phyloP scores from a whole-genome alignment of 2,888 invertebrate genomes.

The Ophonus ardosiacus region DNA sequence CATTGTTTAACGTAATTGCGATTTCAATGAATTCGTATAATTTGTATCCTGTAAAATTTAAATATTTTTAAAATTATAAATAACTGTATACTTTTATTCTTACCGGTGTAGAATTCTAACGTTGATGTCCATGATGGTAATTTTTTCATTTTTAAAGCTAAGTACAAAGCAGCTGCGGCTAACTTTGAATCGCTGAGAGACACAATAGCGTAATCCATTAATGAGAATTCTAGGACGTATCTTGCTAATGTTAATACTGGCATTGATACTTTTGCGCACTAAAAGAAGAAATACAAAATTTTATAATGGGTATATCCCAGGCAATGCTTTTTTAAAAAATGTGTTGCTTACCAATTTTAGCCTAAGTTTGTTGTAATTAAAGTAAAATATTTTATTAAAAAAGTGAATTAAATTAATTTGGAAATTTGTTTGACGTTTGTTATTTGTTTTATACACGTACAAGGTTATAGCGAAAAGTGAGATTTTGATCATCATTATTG shows the following conservation, averaged over 20 bases:
- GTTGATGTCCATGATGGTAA: constrained; percentile 86
- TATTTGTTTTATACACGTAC: too few relatives aligned
- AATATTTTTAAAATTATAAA: background rate
- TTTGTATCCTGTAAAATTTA: constrained; percentile 81
- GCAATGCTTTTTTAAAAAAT: too few relatives aligned
- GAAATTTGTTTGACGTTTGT: too few relatives aligned
- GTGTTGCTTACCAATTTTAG: too few relatives aligned
- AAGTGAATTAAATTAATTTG: too few relatives aligned
- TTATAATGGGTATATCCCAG: too few relatives aligned
- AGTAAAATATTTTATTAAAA: too few relatives aligned
- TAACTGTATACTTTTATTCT: constrained; percentile 20
- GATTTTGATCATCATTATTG: too few relatives aligned
- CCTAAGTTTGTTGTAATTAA: too few relatives aligned
- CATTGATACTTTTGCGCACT: constrained; percentile 93
- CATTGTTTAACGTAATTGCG: constrained; percentile 85
- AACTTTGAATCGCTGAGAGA: constrained; percentile 90
- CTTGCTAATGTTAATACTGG: constrained; percentile 94
- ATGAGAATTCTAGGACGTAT: constrained; percentile 93
- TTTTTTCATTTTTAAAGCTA: constrained; percentile 92
- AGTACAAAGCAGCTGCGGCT: constrained; percentile 91
- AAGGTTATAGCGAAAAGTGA: too few relatives aligned
- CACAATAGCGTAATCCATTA: constrained; percentile 93
- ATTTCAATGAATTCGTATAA: constrained; percentile 85
- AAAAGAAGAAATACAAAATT: constrained; percentile 60
- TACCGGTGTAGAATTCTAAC: constrained; percentile 87